A percentile compares a stretch with the other conserved stretches of the same genome.
Conservation (phyloP, 2,113 vertebrate genomes). For the Otis tarda region DNA sequence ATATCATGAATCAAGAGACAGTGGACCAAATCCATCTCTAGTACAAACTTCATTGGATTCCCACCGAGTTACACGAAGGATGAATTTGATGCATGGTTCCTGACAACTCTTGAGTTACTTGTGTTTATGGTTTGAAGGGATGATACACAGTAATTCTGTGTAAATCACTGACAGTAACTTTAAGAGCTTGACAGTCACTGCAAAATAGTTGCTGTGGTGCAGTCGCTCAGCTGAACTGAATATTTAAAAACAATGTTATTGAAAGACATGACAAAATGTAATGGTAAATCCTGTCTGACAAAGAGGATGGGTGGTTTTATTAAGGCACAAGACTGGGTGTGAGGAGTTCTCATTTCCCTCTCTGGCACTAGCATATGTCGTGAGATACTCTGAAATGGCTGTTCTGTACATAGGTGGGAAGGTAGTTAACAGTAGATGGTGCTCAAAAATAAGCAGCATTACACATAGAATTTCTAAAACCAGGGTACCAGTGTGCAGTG, state of each 20-base stretch:
- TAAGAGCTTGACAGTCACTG: neutral
- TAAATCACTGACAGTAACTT: neutral
- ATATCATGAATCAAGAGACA: neutral
- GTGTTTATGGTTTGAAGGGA: neutral
- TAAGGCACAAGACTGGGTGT: neutral
- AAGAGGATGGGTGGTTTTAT: neutral
- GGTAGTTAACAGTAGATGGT: neutral
- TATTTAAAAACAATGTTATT: neutral
- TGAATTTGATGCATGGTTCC: neutral
- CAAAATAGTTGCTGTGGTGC: neutral
- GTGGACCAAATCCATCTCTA: neutral
- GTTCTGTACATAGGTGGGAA: fast-evolving
- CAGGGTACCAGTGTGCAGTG: neutral
- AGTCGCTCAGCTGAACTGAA: neutral
- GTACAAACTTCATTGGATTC: neutral
- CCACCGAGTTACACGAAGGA: neutral
- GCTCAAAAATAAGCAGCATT: neutral
- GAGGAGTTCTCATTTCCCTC: neutral
- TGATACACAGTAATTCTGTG: neutral
- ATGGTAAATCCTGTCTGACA: neutral
- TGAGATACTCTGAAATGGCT: neutral
- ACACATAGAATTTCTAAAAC: neutral
- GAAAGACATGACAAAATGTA: neutral
- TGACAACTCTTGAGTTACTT: neutral
- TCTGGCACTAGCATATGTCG: neutral